A percentile compares a stretch with the other conserved stretches of the same genome.
Conservation (phyloP, 2,113 vertebrate genomes). For the Lepidothrix coronata region DNA sequence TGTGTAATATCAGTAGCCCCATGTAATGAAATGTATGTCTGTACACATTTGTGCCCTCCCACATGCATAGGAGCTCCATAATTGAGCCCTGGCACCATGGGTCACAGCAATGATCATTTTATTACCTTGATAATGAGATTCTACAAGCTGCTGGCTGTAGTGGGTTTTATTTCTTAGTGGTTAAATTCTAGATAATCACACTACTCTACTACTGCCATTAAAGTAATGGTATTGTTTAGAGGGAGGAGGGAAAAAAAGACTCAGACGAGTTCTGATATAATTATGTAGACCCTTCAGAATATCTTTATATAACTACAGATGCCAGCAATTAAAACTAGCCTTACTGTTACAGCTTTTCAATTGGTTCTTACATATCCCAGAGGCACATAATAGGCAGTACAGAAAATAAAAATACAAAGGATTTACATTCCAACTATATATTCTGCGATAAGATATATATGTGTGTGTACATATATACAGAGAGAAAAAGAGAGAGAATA, state of each 20-base stretch:
- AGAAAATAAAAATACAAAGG: slow-evolving; percentile 58
- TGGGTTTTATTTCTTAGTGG: slow-evolving; percentile 9
- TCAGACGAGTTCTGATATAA: background rate
- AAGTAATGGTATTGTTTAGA: background rate
- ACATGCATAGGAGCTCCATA: background rate
- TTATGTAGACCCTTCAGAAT: background rate
- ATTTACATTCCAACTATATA: slow-evolving; percentile 21
- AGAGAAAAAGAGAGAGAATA: background rate
- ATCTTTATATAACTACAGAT: slow-evolving; percentile 8
- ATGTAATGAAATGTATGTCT: background rate
- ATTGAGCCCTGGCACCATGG: background rate
- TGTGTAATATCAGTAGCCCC: background rate
- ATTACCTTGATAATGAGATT: background rate
- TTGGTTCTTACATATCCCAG: slow-evolving; percentile 23
- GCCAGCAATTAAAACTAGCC: slow-evolving; percentile 7
- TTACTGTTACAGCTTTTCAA: slow-evolving; percentile 12
- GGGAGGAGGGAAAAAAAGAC: background rate
- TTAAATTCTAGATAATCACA: background rate
- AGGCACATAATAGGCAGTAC: slow-evolving; percentile 50
- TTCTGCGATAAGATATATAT: slow-evolving; percentile 3
- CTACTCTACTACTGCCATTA: background rate
- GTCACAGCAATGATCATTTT: background rate
- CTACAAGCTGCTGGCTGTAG: background rate
- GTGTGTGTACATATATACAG: background rate
- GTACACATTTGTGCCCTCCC: background rate